Percentiles rank a stretch among this genome's conserved stretches.
Conservation (phyloP, 2,797 vertebrate species). For the Anolis apletophallus region DNA sequence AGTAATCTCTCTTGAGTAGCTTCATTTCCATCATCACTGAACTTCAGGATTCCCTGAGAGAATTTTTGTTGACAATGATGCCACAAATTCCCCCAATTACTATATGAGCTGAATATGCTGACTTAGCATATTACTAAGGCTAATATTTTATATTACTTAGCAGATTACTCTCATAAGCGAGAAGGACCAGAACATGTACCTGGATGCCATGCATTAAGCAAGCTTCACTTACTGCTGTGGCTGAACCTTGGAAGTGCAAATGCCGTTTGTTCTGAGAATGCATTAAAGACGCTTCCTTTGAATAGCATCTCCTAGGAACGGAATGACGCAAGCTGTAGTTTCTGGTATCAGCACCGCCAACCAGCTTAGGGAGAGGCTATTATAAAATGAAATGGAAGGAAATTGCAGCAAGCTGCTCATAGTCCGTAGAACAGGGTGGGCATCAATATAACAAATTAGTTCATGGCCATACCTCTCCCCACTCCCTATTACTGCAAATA, state of each 20-base stretch:
- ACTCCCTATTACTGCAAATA: background rate
- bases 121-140: background rate
- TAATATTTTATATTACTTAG: too few relatives aligned
- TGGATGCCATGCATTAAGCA: background rate
- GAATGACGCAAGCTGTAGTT: slow-evolving; percentile 27
- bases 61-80: too few relatives aligned
- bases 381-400: background rate
- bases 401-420: background rate
- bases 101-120: background rate
- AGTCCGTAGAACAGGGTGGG: background rate
- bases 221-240: slow-evolving; percentile 3
- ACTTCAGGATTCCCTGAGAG: background rate
- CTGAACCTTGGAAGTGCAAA: background rate
- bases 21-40: background rate
- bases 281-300: background rate
- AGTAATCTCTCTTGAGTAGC: background rate
- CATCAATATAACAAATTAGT: background rate
- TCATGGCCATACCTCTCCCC: background rate
- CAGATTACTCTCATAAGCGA: slow-evolving; percentile 22
- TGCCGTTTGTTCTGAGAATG: slow-evolving; percentile 5
- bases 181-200: background rate
- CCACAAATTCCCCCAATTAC: background rate
- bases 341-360: background rate
- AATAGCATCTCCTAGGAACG: slow-evolving; percentile 33
- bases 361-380: background rate